A percentile compares a stretch with the other conserved stretches of the same genome.
phyloP scores from a whole-genome alignment of 1,140 invertebrate genomes.

The Drosophila simulans region DNA sequence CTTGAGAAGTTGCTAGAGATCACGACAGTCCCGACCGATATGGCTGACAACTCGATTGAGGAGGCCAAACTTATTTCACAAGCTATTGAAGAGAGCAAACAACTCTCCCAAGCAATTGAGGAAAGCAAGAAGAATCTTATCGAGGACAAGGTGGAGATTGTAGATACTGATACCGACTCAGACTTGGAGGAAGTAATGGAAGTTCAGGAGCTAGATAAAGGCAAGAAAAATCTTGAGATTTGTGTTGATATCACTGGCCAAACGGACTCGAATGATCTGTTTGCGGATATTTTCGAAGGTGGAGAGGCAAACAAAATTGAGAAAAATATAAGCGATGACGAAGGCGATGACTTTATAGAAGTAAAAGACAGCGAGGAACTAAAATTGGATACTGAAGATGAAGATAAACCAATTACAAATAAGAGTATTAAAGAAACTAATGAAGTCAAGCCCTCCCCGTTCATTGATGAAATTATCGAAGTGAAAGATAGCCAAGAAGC shows the following conservation, averaged over 20 bases:
- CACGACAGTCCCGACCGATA: not conserved
- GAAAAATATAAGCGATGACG: not conserved
- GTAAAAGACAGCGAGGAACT: conserved; percentile 17
- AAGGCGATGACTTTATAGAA: conserved; percentile 27
- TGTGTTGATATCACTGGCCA: conserved; percentile 69
- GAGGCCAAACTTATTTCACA: conserved; percentile 46
- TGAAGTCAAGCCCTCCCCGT: no score
- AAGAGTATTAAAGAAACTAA: not conserved
- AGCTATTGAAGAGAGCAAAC: conserved; percentile 54
- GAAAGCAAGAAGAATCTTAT: conserved; percentile 3
- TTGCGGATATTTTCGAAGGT: conserved; percentile 87
- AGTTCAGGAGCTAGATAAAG: conserved; percentile 17
- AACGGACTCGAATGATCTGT: conserved; percentile 88
- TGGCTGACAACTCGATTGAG: conserved; percentile 38
- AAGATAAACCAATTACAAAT: not conserved
- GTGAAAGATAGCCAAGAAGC: conserved; percentile 38
- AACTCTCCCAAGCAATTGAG: conserved; percentile 21
- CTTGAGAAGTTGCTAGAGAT: conserved; percentile 30
- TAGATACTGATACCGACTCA: conserved; percentile 23
- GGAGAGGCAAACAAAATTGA: not conserved
- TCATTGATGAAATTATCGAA: conserved; percentile 20
- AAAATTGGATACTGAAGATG: not conserved
- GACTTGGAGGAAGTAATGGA: conserved; percentile 39
- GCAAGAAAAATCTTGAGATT: conserved; percentile 71
- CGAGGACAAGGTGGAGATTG: conserved; percentile 2